Evolutionary conservation across 2,888 invertebrate genomes (phyloP), one percentile per base, ranked within the genome.

Genomic region (Antheraea yamamai): DNA sequence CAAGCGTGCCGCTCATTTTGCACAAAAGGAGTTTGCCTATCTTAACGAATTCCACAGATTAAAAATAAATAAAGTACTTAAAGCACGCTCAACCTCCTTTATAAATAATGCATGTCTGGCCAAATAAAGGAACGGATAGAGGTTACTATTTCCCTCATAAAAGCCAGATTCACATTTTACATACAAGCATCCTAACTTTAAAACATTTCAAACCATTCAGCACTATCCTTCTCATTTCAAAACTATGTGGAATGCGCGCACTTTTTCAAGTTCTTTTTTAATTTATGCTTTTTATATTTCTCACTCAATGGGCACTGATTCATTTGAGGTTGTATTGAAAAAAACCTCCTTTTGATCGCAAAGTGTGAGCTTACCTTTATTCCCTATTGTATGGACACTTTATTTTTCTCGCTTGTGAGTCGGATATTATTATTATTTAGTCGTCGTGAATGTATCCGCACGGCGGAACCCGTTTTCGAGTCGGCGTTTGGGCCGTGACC

Each of bases 401-500:
- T 87, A 74, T 87, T 86, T 88, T 88, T 85, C 85, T 85, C 81
- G 79, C 79, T 77, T 83, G 80, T 78, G 81, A 84, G 82, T 86
- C 83, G 84, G 88, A 86, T 91, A 90, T 88, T 91, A 91, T 90
- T 91, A 90, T 92, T 92, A 90, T 90, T 90, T 88, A 86, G 89
- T 82, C 87, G 88, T 83, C 81, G 84, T 81, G 84, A 85, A 83
- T 83, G 86, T 88, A 89, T 89, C 89, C 85, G 88, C 84, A 72
- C 68, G 72, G 79, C 75, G 87, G 88, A 93, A 94, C 93, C 87
- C 88, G 94, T 94, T 90, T 85, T 79, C 82, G 85, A 87, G 87
- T 82, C 87, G 87, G 86, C 88, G 90, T 89, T 90, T 93, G 87
- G 92, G 92, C 93, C 93, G 91, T 94, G 94, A 94, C 94, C 94